Percentiles rank a stretch among this genome's conserved stretches.
These are phyloP conservation scores for Callipepla squamata DNA, from an alignment of 2,113 vertebrate species.

Conservation along the genomic window DNA sequence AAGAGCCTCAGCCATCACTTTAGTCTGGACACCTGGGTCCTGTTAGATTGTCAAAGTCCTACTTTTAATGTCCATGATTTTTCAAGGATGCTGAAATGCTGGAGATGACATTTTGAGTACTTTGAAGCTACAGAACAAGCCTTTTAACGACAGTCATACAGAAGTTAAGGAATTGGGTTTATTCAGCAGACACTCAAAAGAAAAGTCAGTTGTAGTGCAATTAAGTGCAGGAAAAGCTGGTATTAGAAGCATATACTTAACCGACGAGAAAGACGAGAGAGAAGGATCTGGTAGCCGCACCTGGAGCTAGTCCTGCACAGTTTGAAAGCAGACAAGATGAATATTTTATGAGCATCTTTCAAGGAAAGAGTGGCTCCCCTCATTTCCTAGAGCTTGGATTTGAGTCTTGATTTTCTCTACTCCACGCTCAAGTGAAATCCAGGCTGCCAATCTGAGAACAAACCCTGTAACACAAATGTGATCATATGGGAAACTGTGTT, in stretches of 20 bases:
- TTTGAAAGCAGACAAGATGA: background rate
- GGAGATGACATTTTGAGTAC: background rate
- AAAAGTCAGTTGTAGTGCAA: background rate
- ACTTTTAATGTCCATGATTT: background rate
- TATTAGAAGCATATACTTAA: background rate
- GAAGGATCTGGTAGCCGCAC: background rate
- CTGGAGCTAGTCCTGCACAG: background rate
- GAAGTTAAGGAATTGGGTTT: background rate
- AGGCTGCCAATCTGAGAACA: background rate
- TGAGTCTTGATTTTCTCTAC: background rate
- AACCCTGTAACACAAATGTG: background rate
- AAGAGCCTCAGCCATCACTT: background rate
- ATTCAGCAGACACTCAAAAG: background rate
- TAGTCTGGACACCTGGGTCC: background rate
- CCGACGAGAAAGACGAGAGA: background rate
- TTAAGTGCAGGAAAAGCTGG: background rate
- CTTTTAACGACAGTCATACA: background rate
- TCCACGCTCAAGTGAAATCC: background rate
- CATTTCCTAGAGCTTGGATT: background rate
- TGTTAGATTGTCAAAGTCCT: background rate
- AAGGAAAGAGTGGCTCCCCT: background rate
- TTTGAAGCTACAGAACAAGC: background rate
- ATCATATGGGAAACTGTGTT: fast-evolving
- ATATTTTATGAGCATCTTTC: background rate
- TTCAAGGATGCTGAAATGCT: background rate